phyloP scores from a whole-genome alignment of 2,797 vertebrate species.

The Nasua narica region DNA sequence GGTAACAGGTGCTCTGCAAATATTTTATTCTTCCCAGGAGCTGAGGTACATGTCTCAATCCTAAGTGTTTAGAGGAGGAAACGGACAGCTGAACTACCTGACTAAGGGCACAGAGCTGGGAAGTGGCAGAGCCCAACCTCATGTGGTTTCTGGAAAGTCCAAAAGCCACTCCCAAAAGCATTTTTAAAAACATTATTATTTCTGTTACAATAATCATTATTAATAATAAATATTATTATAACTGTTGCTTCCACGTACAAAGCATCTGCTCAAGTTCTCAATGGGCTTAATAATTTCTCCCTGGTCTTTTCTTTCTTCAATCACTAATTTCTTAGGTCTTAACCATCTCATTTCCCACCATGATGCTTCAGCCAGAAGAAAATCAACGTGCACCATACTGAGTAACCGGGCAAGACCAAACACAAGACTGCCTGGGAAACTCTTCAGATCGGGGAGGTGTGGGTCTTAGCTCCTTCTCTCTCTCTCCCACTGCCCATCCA shows the following conservation, averaged over 20 bases:
- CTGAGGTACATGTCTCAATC: not conserved
- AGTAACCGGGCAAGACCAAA: not conserved
- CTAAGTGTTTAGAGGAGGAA: not conserved
- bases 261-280: not conserved
- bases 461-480: not conserved
- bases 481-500: not conserved
- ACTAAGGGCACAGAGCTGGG: not conserved
- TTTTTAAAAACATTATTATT: not conserved
- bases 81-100: too few species aligned
- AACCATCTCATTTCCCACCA: not conserved
- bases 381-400: fast-evolving
- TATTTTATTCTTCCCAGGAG: not conserved
- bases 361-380: not conserved
- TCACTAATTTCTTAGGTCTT: not conserved
- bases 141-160: not conserved
- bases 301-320: not conserved
- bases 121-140: not conserved
- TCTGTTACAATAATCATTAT: not conserved
- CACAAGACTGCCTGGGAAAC: not conserved
- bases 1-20: not conserved
- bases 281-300: not conserved
- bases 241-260: not conserved
- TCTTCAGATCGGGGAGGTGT: not conserved
- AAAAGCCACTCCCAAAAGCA: not conserved
- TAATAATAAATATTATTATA: not conserved